Conservation (phyloP, 2,888 invertebrate species). For the Trypoxylon attenuatum region DNA sequence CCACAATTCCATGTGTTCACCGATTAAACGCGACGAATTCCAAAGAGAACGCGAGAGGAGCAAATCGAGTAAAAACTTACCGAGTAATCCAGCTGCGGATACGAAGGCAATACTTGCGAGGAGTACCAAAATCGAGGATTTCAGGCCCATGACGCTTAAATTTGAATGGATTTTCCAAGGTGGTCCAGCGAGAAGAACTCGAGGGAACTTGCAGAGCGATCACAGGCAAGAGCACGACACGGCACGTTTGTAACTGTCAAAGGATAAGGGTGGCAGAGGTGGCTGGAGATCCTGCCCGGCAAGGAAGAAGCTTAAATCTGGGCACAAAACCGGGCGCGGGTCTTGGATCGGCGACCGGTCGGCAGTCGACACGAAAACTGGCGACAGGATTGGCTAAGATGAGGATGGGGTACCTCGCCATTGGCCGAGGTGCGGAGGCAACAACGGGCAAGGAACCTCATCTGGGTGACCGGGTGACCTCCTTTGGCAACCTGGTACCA, state of each 20-base stretch:
- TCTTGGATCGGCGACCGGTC: constrained; percentile 53
- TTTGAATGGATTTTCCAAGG: not conserved
- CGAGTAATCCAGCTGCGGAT: constrained; percentile 69
- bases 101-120: constrained; percentile 57
- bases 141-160: constrained; percentile 56
- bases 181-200: not conserved
- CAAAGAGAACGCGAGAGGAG: not conserved
- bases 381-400: constrained; percentile 63
- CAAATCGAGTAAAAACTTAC: constrained; percentile 55
- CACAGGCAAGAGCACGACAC: constrained; percentile 1
- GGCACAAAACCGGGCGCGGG: constrained; percentile 62
- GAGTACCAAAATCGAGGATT: constrained; percentile 58
- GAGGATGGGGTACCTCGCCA: constrained; percentile 52
- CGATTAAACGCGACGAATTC: not conserved
- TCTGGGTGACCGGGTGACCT: constrained; percentile 73
- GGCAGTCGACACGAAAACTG: constrained; percentile 57
- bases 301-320: constrained; percentile 72
- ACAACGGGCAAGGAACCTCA: constrained; percentile 70
- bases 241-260: constrained; percentile 30
- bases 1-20: too few species aligned
- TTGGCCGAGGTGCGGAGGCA: constrained; percentile 49
- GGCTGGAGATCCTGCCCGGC: constrained; percentile 66
- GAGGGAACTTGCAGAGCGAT: not conserved
- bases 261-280: constrained; percentile 38
- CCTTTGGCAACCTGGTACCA: constrained; percentile 63